Evolutionary conservation across 2,888 invertebrate genomes (phyloP).

Genomic region (Eulithis prunata): DNA sequence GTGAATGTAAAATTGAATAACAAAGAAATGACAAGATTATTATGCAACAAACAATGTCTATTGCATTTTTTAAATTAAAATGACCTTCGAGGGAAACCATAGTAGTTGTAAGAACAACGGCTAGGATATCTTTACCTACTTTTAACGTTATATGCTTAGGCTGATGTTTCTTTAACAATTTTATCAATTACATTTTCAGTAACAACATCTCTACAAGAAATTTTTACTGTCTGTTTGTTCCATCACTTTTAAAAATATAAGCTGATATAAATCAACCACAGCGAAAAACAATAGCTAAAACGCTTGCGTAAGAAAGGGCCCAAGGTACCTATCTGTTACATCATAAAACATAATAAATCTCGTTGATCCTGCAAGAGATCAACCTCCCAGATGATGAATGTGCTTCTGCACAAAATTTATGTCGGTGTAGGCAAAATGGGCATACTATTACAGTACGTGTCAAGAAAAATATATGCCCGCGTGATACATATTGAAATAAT

Average conservation of each 20-base stretch:
- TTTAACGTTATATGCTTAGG: neutral
- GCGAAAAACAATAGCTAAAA: slow-evolving; percentile 41
- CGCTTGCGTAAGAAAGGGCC: slow-evolving; percentile 34
- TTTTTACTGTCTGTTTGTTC: neutral
- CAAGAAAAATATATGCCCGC: too few species aligned
- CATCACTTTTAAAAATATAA: neutral
- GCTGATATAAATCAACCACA: slow-evolving; percentile 38
- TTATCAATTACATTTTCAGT: too few species aligned
- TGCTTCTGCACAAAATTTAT: slow-evolving; percentile 68
- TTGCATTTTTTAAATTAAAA: slow-evolving; percentile 37
- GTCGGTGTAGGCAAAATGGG: slow-evolving; percentile 32
- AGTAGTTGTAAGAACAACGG: slow-evolving; percentile 35
- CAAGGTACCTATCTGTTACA: slow-evolving; percentile 41
- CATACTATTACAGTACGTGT: neutral
- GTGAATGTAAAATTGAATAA: too few species aligned
- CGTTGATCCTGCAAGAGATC: slow-evolving; percentile 71
- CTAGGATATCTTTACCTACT: slow-evolving; percentile 21
- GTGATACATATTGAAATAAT: too few species aligned
- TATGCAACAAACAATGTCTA: slow-evolving; percentile 23
- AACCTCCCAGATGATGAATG: slow-evolving; percentile 71
- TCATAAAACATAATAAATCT: slow-evolving; percentile 66
- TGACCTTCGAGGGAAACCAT: slow-evolving; percentile 43
- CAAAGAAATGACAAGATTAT: neutral
- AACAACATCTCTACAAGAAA: too few species aligned
- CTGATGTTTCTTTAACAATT: too few species aligned